phyloP scores from a whole-genome alignment of 2,888 invertebrate species.

The Tachina grossa region DNA sequence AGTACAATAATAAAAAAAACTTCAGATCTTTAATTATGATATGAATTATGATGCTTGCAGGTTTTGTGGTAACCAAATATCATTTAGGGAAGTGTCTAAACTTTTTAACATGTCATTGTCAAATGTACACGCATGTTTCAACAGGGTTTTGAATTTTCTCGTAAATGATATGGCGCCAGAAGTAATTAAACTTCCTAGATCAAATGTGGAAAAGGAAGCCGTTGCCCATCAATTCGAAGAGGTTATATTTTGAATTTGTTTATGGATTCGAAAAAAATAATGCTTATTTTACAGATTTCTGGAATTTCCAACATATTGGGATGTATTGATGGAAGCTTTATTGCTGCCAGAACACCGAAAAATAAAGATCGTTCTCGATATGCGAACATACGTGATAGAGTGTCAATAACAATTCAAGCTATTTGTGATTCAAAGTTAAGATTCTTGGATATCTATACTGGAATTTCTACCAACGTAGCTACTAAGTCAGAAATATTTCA shows the following conservation, averaged over 20 bases:
- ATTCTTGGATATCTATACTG: conserved; percentile 76
- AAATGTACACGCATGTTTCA: conserved; percentile 24
- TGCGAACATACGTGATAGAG: conserved; percentile 73
- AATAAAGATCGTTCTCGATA: conserved; percentile 77
- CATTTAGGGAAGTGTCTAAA: conserved; percentile 37
- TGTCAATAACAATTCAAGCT: conserved; percentile 74
- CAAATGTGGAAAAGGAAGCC: conserved; percentile 19
- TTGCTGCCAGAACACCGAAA: conserved; percentile 68
- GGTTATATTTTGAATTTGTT: background rate
- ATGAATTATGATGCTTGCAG: background rate
- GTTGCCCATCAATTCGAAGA: conserved; percentile 40
- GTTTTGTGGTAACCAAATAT: conserved; percentile 33
- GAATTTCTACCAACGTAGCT: conserved; percentile 75
- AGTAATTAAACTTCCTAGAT: conserved; percentile 26
- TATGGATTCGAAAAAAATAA: background rate
- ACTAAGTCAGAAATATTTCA: conserved; percentile 73
- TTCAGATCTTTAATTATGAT: background rate
- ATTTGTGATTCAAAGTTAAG: conserved; percentile 75
- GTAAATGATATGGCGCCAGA: conserved; percentile 5
- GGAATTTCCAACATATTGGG: conserved; percentile 45
- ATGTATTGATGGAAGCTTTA: conserved; percentile 54
- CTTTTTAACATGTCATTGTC: conserved; percentile 39
- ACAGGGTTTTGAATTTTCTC: conserved; percentile 36
- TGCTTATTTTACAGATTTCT: conserved; percentile 16
- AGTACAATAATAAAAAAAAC: background rate